Conservation (phyloP, 2,113 vertebrate species). For the Oreamnos americanus region DNA sequence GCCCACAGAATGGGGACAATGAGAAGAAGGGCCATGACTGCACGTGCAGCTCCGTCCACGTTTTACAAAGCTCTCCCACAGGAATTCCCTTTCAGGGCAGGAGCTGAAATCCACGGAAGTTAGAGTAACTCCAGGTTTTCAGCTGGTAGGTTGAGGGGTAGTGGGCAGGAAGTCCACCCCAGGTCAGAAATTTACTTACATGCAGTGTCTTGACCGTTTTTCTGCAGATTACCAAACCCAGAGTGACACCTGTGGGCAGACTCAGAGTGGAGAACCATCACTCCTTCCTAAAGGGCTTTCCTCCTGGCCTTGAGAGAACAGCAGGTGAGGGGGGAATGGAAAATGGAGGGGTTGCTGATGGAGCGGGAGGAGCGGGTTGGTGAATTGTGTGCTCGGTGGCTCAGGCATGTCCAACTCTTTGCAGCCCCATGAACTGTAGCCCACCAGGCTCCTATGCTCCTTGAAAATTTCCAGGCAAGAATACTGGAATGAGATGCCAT, state of each 20-base stretch:
- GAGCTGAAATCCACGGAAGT: neutral
- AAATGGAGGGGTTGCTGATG: no score
- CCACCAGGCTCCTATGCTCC: neutral
- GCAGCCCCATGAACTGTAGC: neutral
- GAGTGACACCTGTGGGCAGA: neutral
- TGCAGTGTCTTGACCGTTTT: neutral
- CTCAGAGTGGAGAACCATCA: neutral
- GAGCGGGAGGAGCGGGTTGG: fast-evolving
- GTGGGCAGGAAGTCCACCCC: neutral
- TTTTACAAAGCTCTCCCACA: no score
- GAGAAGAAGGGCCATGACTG: fast-evolving
- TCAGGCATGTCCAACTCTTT: neutral
- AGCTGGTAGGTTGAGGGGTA: neutral
- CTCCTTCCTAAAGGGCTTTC: neutral
- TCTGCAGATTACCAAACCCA: neutral
- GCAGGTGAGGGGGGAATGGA: no score
- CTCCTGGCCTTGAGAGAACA: neutral
- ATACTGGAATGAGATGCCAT: neutral
- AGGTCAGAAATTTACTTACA: neutral
- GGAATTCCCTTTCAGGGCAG: neutral
- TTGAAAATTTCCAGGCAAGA: neutral
- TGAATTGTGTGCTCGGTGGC: neutral
- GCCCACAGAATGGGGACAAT: neutral
- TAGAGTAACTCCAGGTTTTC: neutral
- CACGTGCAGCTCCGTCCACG: fast-evolving